Evolutionary conservation across 92 coral and sea anemone species (phyloP), one percentile per base, ranked within the genome.

Genomic region (Actinostola sp.): DNA sequence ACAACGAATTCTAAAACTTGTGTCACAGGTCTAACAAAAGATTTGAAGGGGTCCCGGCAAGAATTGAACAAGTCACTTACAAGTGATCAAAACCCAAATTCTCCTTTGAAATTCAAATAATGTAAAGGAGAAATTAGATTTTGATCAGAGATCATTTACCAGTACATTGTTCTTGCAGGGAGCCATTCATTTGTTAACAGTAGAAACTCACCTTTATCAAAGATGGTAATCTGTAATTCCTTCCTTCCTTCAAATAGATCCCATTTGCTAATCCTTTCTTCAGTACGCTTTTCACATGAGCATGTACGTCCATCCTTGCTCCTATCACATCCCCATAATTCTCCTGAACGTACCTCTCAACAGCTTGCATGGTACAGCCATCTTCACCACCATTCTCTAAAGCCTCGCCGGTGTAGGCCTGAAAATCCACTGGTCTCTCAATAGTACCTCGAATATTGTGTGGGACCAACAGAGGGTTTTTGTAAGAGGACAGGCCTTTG

Each of bases 401-500:
- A 3, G 97, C 99, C 67, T 95, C 97, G 42, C 70, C 78, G 17
- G 89, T 88, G 34, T 66, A 72, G 23, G 55, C 63, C 27, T 78
- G 86, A 29, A 85, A 80, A 66, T 95, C 99, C 55, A 56, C 80
- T 6, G 93, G 88, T 61, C 66, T 93, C 69, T 88, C 90, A 20
- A 81, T 73, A 34, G 84, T 62, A 27, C 84, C 86, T 13, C 84
- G 71, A 10, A 85, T 54, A 35, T 81, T 82, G 16, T 73, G 85
- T 0, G 93, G 72, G 15, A 53, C 72, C n/a, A 73, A 70, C 31
- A 92, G 71, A n/a, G 99, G 97, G 67, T 95, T 97, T 62, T 95
- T 95, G 66, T 91, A 95, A 0, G 99, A 95, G 0, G 97, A 84
- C 55, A 85, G 85, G 9, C 96, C 92, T 60, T 95, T 95, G 61